phyloP scores from a whole-genome alignment of 1,140 invertebrate genomes.

The Leptinotarsa defecta region DNA sequence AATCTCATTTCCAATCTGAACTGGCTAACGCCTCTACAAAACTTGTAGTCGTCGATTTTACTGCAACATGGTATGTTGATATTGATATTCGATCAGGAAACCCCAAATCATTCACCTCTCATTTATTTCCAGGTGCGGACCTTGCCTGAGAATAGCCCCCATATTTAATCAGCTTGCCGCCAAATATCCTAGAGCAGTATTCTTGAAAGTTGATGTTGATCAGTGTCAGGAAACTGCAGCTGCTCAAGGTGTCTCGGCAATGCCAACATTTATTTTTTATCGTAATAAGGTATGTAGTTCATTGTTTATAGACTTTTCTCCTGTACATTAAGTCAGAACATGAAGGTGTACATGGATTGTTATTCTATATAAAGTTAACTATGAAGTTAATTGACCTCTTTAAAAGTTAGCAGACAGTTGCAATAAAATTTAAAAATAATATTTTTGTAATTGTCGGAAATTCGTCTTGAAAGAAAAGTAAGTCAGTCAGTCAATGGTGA shows the following conservation, averaged over 20 bases:
- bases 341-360: too few species aligned
- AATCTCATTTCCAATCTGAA: slow-evolving; percentile 83
- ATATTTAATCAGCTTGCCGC: slow-evolving; percentile 83
- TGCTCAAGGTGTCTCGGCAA: slow-evolving; percentile 85
- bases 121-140: slow-evolving; percentile 78
- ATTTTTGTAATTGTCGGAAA: too few species aligned
- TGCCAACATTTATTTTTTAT: slow-evolving; percentile 98
- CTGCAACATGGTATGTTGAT: slow-evolving; percentile 78
- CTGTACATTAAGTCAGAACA: too few species aligned
- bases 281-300: slow-evolving; percentile 71
- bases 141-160: slow-evolving; percentile 90
- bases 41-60: slow-evolving; percentile 94
- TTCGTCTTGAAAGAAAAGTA: too few species aligned
- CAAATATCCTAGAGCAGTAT: slow-evolving; percentile 87
- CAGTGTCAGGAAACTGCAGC: slow-evolving; percentile 84
- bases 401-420: too few species aligned
- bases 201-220: slow-evolving; percentile 95
- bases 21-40: slow-evolving; percentile 79
- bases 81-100: neutral
- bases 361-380: too few species aligned
- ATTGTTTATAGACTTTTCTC: too few species aligned
- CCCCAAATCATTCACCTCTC: neutral
- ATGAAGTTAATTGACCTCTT: too few species aligned
- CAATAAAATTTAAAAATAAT: too few species aligned
- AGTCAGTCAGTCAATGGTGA: too few species aligned